phyloP scores from a whole-genome alignment of 2,797 vertebrate species.

The Botia kubotai region DNA sequence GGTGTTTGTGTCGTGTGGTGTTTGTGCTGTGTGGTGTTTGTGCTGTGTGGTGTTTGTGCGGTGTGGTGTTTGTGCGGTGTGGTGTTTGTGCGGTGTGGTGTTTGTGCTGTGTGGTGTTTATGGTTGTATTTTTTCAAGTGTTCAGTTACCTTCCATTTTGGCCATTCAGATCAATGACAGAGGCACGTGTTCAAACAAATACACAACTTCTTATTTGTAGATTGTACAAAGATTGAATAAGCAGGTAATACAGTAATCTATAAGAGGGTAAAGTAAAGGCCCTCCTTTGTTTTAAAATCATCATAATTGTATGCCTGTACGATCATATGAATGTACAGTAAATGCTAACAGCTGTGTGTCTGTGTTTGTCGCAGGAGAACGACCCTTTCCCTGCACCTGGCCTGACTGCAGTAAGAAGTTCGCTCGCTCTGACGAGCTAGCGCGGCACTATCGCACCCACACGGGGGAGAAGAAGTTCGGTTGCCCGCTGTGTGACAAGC shows the following conservation, averaged over 20 bases:
- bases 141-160: too few species aligned
- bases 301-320: conserved; percentile 23
- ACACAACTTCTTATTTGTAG: background rate
- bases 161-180: background rate
- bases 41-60: too few species aligned
- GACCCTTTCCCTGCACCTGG: conserved; percentile 96
- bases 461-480: conserved; percentile 97
- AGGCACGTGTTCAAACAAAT: background rate
- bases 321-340: conserved; percentile 23
- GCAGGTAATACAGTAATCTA: background rate
- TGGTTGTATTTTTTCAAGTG: too few species aligned
- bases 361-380: conserved; percentile 81
- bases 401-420: conserved; percentile 97
- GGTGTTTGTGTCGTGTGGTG: too few species aligned
- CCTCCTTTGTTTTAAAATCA: conserved; percentile 26
- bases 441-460: conserved; percentile 96
- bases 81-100: too few species aligned
- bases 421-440: conserved; percentile 95
- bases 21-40: too few species aligned
- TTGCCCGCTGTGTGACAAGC: conserved; percentile 95
- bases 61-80: too few species aligned
- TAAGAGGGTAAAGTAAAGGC: background rate
- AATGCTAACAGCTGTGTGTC: conserved; percentile 53
- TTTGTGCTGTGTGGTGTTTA: too few species aligned
- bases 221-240: background rate